Conservation (phyloP, 2,888 invertebrate species). For the Hydrotaea cyrtoneurina region DNA sequence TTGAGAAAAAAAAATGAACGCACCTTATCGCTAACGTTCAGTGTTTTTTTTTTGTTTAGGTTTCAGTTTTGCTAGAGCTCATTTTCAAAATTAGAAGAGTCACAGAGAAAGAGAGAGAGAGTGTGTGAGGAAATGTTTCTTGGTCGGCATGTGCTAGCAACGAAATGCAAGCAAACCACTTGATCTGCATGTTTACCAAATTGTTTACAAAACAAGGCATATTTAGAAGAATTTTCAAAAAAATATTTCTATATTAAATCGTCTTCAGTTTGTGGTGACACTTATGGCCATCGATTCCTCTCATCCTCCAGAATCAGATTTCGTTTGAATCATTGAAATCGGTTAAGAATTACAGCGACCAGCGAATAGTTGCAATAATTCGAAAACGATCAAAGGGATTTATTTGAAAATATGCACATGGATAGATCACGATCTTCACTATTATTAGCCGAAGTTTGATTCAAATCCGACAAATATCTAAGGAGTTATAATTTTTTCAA, state of each 20-base stretch:
- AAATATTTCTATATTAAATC: conserved; percentile 72
- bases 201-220: conserved; percentile 65
- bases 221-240: conserved; percentile 78
- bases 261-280: conserved; percentile 52
- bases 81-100: no score
- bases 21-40: not conserved
- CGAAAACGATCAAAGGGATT: conserved; percentile 35
- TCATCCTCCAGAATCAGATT: conserved; percentile 73
- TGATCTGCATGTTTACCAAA: conserved; percentile 48
- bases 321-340: conserved; percentile 74
- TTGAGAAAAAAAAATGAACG: conserved; percentile 7
- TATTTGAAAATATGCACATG: conserved; percentile 47
- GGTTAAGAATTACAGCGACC: conserved; percentile 47
- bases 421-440: not conserved
- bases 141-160: conserved; percentile 55
- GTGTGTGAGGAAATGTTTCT: conserved; percentile 41
- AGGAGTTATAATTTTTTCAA: conserved; percentile 72
- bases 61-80: not conserved
- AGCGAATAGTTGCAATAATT: conserved; percentile 67
- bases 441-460: conserved; percentile 61
- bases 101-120: conserved; percentile 8
- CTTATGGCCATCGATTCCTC: conserved; percentile 4
- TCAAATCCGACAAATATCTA: conserved; percentile 61
- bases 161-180: conserved; percentile 2
- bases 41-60: not conserved